These are phyloP conservation scores for Oncorhynchus gorbuscha DNA, from an alignment of 2,113 vertebrate genomes.

Conservation along the genomic window DNA sequence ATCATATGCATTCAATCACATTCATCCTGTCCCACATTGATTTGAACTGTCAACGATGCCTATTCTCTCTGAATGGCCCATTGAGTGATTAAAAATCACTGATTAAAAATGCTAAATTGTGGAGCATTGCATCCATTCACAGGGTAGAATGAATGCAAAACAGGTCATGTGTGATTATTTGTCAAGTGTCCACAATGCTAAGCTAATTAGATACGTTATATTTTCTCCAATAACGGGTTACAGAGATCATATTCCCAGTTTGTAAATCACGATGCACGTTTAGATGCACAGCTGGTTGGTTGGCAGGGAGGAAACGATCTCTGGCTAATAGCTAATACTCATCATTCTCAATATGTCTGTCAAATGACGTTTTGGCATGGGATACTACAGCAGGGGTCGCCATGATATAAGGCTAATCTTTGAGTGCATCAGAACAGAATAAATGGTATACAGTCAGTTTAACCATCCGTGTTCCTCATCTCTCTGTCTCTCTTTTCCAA, in stretches of 20 bases:
- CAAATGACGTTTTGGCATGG: no score
- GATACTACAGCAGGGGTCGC: not conserved
- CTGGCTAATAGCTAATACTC: not conserved
- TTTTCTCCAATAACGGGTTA: no score
- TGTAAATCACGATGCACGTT: not conserved
- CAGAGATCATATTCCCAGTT: not conserved
- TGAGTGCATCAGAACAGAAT: not conserved
- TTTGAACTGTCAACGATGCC: conserved; percentile 11
- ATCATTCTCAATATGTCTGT: not conserved
- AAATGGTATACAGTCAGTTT: not conserved
- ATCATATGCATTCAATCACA: conserved; percentile 4
- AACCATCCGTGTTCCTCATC: no score
- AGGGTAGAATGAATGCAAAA: conserved; percentile 13
- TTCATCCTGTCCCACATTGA: conserved; percentile 22
- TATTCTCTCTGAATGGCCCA: conserved; percentile 15
- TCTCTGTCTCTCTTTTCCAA: conserved; percentile 25
- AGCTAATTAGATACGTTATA: not conserved
- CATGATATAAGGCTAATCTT: not conserved
- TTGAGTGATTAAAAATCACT: conserved; percentile 53
- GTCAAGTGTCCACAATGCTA: conserved; percentile 3
- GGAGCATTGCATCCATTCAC: conserved; percentile 9
- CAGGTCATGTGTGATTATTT: conserved; percentile 16
- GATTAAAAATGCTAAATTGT: conserved; percentile 31
- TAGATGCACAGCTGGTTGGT: not conserved
- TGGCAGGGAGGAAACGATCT: not conserved